Conservation (phyloP, 1,140 invertebrate genomes). For the Samia ricini region DNA sequence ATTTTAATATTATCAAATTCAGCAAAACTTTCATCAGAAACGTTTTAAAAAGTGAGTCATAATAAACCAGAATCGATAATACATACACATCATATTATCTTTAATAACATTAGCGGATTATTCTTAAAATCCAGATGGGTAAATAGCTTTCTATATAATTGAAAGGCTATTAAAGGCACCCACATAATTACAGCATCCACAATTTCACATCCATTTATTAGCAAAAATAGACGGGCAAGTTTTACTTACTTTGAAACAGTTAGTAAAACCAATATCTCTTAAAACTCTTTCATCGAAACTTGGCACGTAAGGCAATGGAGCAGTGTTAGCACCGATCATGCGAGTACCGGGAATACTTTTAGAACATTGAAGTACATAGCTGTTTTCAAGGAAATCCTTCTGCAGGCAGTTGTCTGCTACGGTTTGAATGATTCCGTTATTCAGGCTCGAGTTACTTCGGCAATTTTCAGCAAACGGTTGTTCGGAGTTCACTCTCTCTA, state of each 20-base stretch:
- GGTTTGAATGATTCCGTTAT: neutral
- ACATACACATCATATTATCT: too few species aligned
- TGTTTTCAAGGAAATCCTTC: neutral
- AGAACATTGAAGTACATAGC: neutral
- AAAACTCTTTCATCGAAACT: constrained; percentile 30
- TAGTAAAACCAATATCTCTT: constrained; percentile 30
- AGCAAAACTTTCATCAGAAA: too few species aligned
- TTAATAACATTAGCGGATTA: too few species aligned
- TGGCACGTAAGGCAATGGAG: neutral
- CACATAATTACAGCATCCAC: neutral
- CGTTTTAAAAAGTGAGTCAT: too few species aligned
- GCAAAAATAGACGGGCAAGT: neutral
- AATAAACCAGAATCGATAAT: too few species aligned
- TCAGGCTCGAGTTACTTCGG: neutral
- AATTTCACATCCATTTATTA: neutral
- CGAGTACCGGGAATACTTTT: neutral
- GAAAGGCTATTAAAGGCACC: too few species aligned
- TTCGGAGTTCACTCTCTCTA: neutral
- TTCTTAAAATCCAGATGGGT: too few species aligned
- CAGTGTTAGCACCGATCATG: neutral
- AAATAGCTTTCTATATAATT: too few species aligned
- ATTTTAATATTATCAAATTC: too few species aligned
- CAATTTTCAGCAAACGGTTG: neutral
- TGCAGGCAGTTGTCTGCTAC: neutral
- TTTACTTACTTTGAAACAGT: constrained; percentile 31